Evolutionary conservation across 2,888 invertebrate species (phyloP).

Genomic region (Cristatella mucedo): DNA sequence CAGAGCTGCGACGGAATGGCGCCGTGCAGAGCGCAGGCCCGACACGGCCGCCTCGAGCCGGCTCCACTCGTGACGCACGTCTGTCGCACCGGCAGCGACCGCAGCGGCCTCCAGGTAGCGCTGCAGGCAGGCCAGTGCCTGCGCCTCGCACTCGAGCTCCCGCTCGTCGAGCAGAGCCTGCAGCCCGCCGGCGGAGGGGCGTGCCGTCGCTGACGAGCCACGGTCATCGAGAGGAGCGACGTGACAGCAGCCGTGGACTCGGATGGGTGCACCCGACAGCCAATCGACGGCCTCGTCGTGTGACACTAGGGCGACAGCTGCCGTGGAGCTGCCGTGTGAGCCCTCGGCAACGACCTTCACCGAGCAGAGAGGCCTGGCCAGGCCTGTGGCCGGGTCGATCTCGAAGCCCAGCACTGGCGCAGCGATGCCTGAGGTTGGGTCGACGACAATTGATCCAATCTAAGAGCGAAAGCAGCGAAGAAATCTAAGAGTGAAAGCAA

Average conservation of each 20-base stretch:
- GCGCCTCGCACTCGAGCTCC: slow-evolving; percentile 25
- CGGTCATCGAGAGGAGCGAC: slow-evolving; percentile 19
- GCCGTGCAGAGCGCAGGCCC: slow-evolving; percentile 22
- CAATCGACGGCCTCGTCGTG: slow-evolving; percentile 24
- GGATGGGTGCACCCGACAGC: slow-evolving; percentile 21
- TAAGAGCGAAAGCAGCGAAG: too few relatives aligned
- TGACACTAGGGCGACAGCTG: too few relatives aligned
- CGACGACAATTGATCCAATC: slow-evolving; percentile 31
- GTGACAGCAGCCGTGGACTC: slow-evolving; percentile 21
- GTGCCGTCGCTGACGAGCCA: too few relatives aligned
- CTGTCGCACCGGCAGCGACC: slow-evolving; percentile 13
- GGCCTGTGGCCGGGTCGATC: slow-evolving; percentile 26
- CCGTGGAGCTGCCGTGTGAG: too few relatives aligned
- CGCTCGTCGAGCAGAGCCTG: slow-evolving; percentile 26
- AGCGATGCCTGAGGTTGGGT: slow-evolving; percentile 23
- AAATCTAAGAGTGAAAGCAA: too few relatives aligned
- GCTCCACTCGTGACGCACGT: slow-evolving; percentile 22
- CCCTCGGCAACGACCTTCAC: too few relatives aligned
- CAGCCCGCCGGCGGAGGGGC: slow-evolving; percentile 27
- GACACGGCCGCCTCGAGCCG: slow-evolving; percentile 21
- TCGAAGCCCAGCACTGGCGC: slow-evolving; percentile 31
- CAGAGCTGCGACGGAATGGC: slow-evolving; percentile 20
- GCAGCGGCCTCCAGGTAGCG: slow-evolving; percentile 18
- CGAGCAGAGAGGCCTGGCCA: too few relatives aligned
- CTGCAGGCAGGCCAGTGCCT: slow-evolving; percentile 20